Percentiles rank a stretch among this genome's conserved stretches.
These are phyloP conservation scores for Thunnus thynnus DNA, from an alignment of 2,113 vertebrate genomes.

Conservation along the genomic window DNA sequence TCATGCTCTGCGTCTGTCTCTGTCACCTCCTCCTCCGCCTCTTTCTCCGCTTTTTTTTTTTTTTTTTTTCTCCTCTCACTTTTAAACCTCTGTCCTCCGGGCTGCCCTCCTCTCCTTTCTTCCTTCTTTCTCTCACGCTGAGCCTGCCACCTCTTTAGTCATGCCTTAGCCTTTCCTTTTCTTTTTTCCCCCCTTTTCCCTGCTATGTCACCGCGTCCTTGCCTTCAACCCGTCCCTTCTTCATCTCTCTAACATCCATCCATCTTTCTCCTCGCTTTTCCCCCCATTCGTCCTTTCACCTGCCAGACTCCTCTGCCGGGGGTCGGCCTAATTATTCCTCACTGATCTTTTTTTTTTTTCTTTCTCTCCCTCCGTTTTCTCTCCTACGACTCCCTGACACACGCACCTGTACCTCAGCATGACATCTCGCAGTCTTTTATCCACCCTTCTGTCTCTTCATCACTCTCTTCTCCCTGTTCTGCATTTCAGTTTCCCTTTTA, in stretches of 20 bases:
- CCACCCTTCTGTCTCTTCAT: conserved; percentile 19
- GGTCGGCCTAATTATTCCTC: conserved; percentile 73
- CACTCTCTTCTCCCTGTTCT: conserved; percentile 12
- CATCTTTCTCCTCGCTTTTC: conserved; percentile 18
- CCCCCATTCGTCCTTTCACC: conserved; percentile 50
- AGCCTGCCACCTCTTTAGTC: conserved; percentile 58
- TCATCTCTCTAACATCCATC: conserved; percentile 44
- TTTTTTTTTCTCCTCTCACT: conserved; percentile 35
- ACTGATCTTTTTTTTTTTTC: conserved; percentile 16
- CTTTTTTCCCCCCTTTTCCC: conserved; percentile 11
- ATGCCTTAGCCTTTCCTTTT: conserved; percentile 26
- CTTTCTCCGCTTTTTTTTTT: conserved; percentile 25
- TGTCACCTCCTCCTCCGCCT: conserved; percentile 50
- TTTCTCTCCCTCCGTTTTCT: conserved; percentile 16
- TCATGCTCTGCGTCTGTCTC: conserved; percentile 68
- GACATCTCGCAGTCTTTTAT: conserved; percentile 43
- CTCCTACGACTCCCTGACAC: conserved; percentile 33
- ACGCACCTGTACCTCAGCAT: conserved; percentile 78
- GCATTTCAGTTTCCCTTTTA: background rate
- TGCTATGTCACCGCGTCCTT: conserved; percentile 49
- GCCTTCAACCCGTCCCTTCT: conserved; percentile 38
- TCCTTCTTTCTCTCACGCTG: conserved; percentile 46
- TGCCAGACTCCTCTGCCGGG: conserved; percentile 67
- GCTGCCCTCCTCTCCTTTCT: conserved; percentile 56
- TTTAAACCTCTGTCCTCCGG: conserved; percentile 56